Conservation (phyloP, 1,140 invertebrate genomes). For the Euura saliciscinereae region DNA sequence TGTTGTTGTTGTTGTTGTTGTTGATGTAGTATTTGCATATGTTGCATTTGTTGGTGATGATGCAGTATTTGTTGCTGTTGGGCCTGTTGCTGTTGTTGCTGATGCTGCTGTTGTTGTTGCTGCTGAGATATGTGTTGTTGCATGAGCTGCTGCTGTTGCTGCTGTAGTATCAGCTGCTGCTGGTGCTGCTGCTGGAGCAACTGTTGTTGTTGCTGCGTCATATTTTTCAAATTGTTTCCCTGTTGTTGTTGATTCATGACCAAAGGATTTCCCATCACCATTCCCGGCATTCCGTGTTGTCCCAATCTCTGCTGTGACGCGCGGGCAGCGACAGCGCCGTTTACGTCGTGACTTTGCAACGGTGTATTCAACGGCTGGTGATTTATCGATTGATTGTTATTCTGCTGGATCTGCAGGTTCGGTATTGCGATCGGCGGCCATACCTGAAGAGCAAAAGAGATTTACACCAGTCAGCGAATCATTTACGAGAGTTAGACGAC, state of each 20-base stretch:
- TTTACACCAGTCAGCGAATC: not conserved
- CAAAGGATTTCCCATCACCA: constrained; percentile 55
- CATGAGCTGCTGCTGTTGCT: constrained; percentile 48
- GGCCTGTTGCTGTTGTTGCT: constrained; percentile 46
- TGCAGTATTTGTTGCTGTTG: constrained; percentile 51
- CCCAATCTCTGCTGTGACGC: constrained; percentile 49
- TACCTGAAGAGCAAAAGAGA: constrained; percentile 36
- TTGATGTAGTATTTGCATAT: constrained; percentile 49
- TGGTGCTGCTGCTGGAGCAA: constrained; percentile 38
- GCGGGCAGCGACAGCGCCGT: constrained; percentile 32
- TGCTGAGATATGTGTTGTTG: constrained; percentile 41
- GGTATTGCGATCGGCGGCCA: constrained; percentile 53
- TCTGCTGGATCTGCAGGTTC: constrained; percentile 46
- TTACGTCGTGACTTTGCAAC: constrained; percentile 46
- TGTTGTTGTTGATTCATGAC: constrained; percentile 58
- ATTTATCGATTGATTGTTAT: constrained; percentile 46
- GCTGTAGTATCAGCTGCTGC: constrained; percentile 43
- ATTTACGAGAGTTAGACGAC: not conserved
- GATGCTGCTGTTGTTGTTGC: constrained; percentile 42
- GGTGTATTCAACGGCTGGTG: constrained; percentile 47
- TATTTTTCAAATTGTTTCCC: constrained; percentile 46
- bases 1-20: constrained; percentile 46
- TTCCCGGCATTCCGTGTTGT: constrained; percentile 51
- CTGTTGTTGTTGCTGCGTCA: constrained; percentile 39
- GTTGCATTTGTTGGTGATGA: constrained; percentile 41